Evolutionary conservation across 2,888 invertebrate species (phyloP), one percentile per base, ranked within the genome.

Genomic region (Smittia aterrima): DNA sequence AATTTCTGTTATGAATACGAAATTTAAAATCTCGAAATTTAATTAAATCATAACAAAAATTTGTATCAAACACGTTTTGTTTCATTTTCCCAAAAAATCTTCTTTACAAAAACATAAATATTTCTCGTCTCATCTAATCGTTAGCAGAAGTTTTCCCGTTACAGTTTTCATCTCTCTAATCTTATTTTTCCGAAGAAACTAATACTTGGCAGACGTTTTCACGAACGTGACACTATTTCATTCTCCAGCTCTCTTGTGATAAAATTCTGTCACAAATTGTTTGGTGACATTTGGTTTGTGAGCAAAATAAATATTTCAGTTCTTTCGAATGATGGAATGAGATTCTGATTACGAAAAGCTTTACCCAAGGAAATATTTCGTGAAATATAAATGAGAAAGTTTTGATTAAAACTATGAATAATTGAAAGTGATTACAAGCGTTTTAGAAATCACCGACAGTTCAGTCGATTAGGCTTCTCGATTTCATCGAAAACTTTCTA

Each of bases 181-280:
- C 47, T 47, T 47, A 47, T 47, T n/a, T 47, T 47, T 47, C 47
- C 16, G 47, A 47, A 47, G 47, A 47, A 47, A 47, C 68, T 68
- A 68, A 68, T 68, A 47, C 68, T 68, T 68, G 40, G 47, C 68
- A 47, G 68, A 68, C 68, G 68, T 68, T 68, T 66, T 18, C 24
- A 20, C 41, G 47, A 32, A 68, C 68, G 68, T 68, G 68, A 68
- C 47, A 47, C 22, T 3, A 68, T 47, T 47, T 16, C 32, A 9
- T 32, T 32, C 9, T 9, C 32, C 3, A 32, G 9, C 11, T 47
- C 16, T 47, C n/a, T n/a, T n/a, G n/a, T 47, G 47, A 47, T 47
- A 47, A 13, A 47, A 13, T 11, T 47, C 47, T 47, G 47, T 47
- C 47, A 47, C 47, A 47, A 47, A 13, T n/a, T 9, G 38, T 38